These are phyloP conservation scores for Notechis scutatus DNA, from an alignment of 2,113 vertebrate genomes.

Conservation along the genomic window DNA sequence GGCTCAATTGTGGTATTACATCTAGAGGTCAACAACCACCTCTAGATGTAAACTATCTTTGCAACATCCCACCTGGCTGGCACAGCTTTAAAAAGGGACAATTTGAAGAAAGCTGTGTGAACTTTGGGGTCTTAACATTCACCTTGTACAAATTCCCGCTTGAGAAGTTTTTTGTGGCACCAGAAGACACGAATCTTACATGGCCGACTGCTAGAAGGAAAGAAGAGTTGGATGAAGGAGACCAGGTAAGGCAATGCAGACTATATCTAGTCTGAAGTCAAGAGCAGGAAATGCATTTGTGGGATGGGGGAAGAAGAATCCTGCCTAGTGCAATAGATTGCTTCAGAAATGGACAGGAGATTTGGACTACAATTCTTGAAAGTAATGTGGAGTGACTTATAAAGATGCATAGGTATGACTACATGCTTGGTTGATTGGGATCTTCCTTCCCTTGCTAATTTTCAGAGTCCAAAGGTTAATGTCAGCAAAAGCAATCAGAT, in stretches of 20 bases:
- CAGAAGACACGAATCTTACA: neutral
- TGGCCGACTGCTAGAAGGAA: neutral
- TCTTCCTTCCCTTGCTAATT: neutral
- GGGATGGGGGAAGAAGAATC: accelerated
- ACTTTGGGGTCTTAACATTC: neutral
- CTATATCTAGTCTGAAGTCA: neutral
- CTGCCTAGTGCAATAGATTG: neutral
- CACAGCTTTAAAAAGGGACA: neutral
- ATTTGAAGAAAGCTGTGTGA: neutral
- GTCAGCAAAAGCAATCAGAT: neutral
- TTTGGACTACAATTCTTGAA: neutral
- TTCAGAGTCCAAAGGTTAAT: neutral
- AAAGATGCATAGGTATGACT: neutral
- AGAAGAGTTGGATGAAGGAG: neutral
- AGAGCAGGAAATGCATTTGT: neutral
- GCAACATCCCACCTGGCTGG: neutral
- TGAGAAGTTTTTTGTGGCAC: no score
- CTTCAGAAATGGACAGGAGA: neutral
- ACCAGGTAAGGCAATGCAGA: neutral
- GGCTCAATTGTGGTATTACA: neutral
- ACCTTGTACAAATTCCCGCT: neutral
- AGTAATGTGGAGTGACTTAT: neutral
- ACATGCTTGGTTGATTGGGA: neutral
- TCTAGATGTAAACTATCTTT: neutral
- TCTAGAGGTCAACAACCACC: neutral